Evolutionary conservation across 2,797 vertebrate species (phyloP).

Genomic region (Poecilia picta): DNA sequence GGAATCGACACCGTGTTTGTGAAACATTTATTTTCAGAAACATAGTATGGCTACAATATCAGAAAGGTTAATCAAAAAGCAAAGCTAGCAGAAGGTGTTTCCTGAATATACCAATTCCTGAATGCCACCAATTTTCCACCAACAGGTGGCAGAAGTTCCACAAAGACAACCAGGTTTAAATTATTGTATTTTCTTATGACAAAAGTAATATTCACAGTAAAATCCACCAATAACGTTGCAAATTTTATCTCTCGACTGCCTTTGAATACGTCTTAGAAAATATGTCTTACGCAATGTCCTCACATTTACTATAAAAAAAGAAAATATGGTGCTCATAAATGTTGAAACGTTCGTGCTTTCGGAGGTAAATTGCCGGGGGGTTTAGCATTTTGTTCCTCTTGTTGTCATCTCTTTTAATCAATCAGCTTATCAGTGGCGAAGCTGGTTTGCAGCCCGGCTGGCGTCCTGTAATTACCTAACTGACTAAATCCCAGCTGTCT

Average conservation of each 20-base stretch:
- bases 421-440: slow-evolving; percentile 30
- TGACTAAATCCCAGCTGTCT: slow-evolving; percentile 55
- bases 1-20: not conserved
- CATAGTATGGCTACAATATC: not conserved
- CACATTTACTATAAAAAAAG: not conserved
- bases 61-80: not conserved
- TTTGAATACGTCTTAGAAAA: not conserved
- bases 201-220: not conserved
- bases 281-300: not conserved
- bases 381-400: not conserved
- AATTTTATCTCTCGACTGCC: not conserved
- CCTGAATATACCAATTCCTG: not conserved
- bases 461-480: slow-evolving; percentile 66
- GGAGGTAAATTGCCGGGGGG: not conserved
- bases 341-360: not conserved
- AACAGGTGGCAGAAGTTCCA: not conserved
- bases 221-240: not conserved
- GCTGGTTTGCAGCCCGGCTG: slow-evolving; percentile 41
- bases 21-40: not conserved
- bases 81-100: not conserved
- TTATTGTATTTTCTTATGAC: not conserved
- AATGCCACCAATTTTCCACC: not conserved
- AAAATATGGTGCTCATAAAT: not conserved
- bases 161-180: not conserved
- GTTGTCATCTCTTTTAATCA: slow-evolving; percentile 35